These are phyloP conservation scores for Drosophila chauvacae DNA, from an alignment of 1,140 invertebrate genomes.

Conservation along the genomic window DNA sequence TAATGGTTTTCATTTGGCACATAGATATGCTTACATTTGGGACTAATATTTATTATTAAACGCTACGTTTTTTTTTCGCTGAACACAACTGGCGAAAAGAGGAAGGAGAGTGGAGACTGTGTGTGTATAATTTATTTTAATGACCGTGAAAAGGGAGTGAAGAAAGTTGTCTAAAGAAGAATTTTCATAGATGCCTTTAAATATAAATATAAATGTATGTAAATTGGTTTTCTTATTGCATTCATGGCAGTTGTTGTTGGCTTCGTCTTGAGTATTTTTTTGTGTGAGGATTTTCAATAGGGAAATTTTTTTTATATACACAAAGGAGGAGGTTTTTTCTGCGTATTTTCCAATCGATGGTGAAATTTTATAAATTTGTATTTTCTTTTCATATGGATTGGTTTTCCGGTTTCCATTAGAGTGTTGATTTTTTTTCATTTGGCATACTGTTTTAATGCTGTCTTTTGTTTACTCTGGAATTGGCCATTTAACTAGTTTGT, in stretches of 20 bases:
- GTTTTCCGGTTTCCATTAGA: slow-evolving; percentile 18
- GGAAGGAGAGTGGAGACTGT: slow-evolving; percentile 7
- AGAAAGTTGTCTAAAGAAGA: slow-evolving; percentile 23
- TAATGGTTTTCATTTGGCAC: slow-evolving; percentile 40
- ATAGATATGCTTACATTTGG: slow-evolving; percentile 64
- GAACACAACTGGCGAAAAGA: slow-evolving; percentile 65
- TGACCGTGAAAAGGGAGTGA: slow-evolving; percentile 36
- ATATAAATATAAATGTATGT: slow-evolving; percentile 24
- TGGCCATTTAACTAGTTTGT: slow-evolving; percentile 20
- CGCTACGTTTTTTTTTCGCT: slow-evolving; percentile 52
- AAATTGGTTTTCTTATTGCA: slow-evolving; percentile 60
- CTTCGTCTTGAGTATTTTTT: slow-evolving; percentile 21
- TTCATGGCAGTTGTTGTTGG: slow-evolving; percentile 62
- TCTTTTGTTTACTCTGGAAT: slow-evolving; percentile 13
- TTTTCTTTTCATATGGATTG: slow-evolving; percentile 19
- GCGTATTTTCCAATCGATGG: slow-evolving; percentile 13
- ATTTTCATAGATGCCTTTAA: slow-evolving; percentile 31
- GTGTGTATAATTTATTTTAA: slow-evolving; percentile 62
- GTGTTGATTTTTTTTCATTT: slow-evolving; percentile 7
- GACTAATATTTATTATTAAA: slow-evolving; percentile 55
- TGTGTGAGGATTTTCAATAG: slow-evolving; percentile 6
- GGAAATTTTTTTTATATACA: slow-evolving; percentile 18
- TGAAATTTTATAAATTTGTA: slow-evolving; percentile 19
- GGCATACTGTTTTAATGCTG: slow-evolving; percentile 27
- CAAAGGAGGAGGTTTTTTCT: slow-evolving; percentile 11